Percentiles rank a stretch among this genome's conserved stretches.
phyloP scores from a whole-genome alignment of 2,113 vertebrate species.

The Dolichotis patagonum region DNA sequence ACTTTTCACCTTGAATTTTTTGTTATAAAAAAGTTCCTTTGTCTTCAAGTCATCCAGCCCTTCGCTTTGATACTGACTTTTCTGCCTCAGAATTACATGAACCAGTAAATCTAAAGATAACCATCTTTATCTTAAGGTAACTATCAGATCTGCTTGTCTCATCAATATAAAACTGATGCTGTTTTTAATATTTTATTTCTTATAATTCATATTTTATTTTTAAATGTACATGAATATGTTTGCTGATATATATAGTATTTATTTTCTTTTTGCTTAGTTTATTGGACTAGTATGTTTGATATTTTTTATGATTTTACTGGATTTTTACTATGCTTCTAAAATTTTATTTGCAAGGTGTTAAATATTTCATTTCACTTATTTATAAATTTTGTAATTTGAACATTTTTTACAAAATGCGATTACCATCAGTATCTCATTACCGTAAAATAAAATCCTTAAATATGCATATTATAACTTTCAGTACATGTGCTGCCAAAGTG shows the following conservation, averaged over 20 bases:
- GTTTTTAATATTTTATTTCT: background rate
- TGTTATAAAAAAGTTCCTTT: background rate
- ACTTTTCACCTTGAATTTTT: background rate
- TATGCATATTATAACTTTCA: background rate
- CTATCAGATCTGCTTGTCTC: background rate
- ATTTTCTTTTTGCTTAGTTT: background rate
- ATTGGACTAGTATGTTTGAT: background rate
- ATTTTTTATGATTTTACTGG: background rate
- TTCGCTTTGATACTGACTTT: background rate
- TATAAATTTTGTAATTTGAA: conserved; percentile 5
- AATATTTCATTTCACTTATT: conserved; percentile 40
- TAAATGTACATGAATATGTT: background rate
- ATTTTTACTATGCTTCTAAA: conserved; percentile 41
- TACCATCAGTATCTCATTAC: conserved; percentile 1
- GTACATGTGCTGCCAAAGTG: too few relatives aligned
- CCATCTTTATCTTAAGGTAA: background rate
- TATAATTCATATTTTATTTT: conserved; percentile 2
- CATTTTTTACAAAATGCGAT: conserved; percentile 17
- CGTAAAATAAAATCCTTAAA: conserved; percentile 43
- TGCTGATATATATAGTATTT: background rate
- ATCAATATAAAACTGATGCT: background rate
- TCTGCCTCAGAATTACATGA: background rate
- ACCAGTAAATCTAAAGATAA: background rate
- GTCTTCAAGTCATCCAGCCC: background rate
- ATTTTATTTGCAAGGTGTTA: conserved; percentile 7